Percentiles rank a stretch among this genome's conserved stretches.
Conservation (phyloP, 2,888 invertebrate species). For the Cryptus armator region DNA sequence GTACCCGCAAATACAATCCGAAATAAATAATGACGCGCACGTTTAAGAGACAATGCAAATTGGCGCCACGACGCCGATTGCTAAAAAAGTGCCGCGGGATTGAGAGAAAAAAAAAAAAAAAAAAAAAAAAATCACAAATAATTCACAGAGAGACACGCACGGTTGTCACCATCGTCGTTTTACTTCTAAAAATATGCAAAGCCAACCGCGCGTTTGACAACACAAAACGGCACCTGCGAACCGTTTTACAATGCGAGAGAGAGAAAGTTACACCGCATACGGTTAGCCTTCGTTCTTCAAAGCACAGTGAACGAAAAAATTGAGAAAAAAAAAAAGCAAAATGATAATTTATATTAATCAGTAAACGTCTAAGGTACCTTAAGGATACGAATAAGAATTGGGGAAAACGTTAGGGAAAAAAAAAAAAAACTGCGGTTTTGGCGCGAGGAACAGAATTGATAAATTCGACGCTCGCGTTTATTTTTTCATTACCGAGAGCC, state of each 20-base stretch:
- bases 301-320: conserved; percentile 56
- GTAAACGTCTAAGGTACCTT: conserved; percentile 61
- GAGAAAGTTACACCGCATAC: conserved; percentile 44
- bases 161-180: conserved; percentile 34
- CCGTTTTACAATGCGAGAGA: conserved; percentile 32
- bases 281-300: conserved; percentile 41
- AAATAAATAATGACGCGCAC: conserved; percentile 72
- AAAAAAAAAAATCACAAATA: conserved; percentile 13
- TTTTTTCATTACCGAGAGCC: background rate
- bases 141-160: conserved; percentile 33
- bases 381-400: conserved; percentile 57
- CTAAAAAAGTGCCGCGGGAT: conserved; percentile 57
- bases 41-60: conserved; percentile 63
- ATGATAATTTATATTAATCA: conserved; percentile 62
- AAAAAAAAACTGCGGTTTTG: conserved; percentile 2
- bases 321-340: conserved; percentile 39
- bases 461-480: conserved; percentile 2
- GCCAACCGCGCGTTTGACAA: conserved; percentile 31
- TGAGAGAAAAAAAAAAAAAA: conserved; percentile 12
- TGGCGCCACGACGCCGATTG: conserved; percentile 57
- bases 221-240: conserved; percentile 38
- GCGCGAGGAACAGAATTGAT: conserved; percentile 22
- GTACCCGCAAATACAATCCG: conserved; percentile 71
- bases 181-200: conserved; percentile 17
- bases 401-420: conserved; percentile 32